Conservation (phyloP, 2,113 vertebrate genomes). For the Scartelaos histophorus region DNA sequence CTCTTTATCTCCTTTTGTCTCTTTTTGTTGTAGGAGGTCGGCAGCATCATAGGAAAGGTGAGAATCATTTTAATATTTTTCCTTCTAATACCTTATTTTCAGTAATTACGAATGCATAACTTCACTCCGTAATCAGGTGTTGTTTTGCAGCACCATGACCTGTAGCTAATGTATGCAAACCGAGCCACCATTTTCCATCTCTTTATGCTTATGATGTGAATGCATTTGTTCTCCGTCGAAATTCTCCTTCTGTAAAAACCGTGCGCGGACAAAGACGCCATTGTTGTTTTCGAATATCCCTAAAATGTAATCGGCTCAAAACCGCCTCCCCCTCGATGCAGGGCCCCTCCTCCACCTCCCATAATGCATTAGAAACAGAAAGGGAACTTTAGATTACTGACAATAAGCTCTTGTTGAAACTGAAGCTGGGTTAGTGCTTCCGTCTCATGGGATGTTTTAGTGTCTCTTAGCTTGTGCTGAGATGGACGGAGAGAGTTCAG, state of each 20-base stretch:
- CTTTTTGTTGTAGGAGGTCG: constrained; percentile 70
- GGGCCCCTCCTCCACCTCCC: constrained; percentile 25
- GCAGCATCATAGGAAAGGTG: constrained; percentile 81
- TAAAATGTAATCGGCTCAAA: constrained; percentile 60
- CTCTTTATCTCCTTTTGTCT: constrained; percentile 13
- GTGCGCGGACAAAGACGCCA: constrained; percentile 30
- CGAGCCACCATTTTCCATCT: neutral
- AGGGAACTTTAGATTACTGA: constrained; percentile 58
- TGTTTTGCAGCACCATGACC: constrained; percentile 11
- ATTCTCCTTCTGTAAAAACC: constrained; percentile 33
- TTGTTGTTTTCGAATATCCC: constrained; percentile 36
- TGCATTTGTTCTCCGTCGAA: neutral
- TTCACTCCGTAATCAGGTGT: constrained; percentile 4
- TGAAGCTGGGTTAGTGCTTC: constrained; percentile 55
- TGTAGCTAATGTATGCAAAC: constrained; percentile 19
- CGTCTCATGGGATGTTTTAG: constrained; percentile 50
- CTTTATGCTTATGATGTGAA: constrained; percentile 11
- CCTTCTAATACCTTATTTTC: neutral
- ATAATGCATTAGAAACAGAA: constrained; percentile 62
- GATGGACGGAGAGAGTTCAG: constrained; percentile 31
- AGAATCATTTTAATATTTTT: constrained; percentile 29
- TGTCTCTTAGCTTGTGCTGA: constrained; percentile 44
- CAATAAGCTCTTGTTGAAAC: constrained; percentile 59
- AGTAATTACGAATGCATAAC: neutral
- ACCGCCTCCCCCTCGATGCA: constrained; percentile 34